Conservation (phyloP, 2,797 vertebrate species). For the Rousettus madagascariensis region DNA sequence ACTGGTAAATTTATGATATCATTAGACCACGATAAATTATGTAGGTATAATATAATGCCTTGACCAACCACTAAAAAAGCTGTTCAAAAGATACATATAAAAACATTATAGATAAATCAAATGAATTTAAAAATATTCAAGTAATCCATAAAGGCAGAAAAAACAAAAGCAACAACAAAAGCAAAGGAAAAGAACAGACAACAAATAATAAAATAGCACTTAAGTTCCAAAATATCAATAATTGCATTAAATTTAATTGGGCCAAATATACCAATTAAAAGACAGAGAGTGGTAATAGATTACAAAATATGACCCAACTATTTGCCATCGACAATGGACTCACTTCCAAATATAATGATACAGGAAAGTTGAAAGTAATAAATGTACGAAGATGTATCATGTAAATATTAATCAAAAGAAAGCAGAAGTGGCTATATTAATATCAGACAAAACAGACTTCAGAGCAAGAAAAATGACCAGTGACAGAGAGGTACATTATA, state of each 20-base stretch:
- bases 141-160: background rate
- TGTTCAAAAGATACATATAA: background rate
- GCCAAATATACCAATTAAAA: background rate
- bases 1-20: background rate
- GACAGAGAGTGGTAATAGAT: background rate
- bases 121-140: background rate
- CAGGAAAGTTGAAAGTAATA: background rate
- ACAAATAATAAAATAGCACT: background rate
- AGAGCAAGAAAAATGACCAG: background rate
- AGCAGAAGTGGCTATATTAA: background rate
- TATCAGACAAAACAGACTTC: background rate
- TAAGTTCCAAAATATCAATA: background rate
- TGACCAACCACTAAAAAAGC: background rate
- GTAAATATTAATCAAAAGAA: background rate
- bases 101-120: background rate
- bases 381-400: background rate
- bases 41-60: background rate
- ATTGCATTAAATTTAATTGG: background rate
- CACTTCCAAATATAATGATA: background rate
- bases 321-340: background rate
- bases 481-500: background rate
- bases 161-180: background rate
- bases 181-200: background rate
- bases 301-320: background rate
- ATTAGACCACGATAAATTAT: background rate